Conservation (phyloP, 2,797 vertebrate genomes). For the Phrynocephalus forsythii region DNA sequence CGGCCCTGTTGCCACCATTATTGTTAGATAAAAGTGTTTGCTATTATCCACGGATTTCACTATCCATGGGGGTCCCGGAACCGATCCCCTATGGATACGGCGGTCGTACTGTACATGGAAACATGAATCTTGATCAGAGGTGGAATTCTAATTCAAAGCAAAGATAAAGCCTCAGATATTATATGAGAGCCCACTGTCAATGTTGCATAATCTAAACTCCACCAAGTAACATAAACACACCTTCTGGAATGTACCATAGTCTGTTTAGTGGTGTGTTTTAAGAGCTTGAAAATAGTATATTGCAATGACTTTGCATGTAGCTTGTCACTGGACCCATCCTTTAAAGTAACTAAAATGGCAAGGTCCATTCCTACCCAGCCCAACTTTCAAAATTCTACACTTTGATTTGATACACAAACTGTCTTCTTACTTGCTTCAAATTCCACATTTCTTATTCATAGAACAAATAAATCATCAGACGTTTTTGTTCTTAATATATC, state of each 20-base stretch:
- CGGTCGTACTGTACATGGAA: too few relatives aligned
- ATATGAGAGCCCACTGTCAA: too few relatives aligned
- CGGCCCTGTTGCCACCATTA: too few relatives aligned
- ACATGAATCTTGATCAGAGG: not conserved
- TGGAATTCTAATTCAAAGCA: not conserved
- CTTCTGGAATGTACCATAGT: not conserved
- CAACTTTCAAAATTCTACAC: not conserved
- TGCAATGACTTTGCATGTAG: too few relatives aligned
- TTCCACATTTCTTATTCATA: conserved; percentile 68
- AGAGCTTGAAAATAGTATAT: too few relatives aligned
- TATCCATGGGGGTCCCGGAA: too few relatives aligned
- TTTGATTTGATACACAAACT: not conserved
- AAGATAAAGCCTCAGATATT: too few relatives aligned
- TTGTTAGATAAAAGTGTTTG: too few relatives aligned
- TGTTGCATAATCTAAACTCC: too few relatives aligned
- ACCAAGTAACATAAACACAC: too few relatives aligned
- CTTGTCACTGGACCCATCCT: not conserved
- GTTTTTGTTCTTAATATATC: conserved; percentile 74
- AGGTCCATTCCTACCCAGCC: not conserved
- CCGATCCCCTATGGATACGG: too few relatives aligned
- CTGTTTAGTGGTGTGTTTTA: not conserved
- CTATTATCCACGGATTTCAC: too few relatives aligned
- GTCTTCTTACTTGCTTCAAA: conserved; percentile 48
- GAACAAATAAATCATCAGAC: conserved; percentile 71
- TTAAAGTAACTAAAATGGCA: not conserved